Conservation (phyloP, 2,888 invertebrate genomes). For the Schrankia costaestrigalis region DNA sequence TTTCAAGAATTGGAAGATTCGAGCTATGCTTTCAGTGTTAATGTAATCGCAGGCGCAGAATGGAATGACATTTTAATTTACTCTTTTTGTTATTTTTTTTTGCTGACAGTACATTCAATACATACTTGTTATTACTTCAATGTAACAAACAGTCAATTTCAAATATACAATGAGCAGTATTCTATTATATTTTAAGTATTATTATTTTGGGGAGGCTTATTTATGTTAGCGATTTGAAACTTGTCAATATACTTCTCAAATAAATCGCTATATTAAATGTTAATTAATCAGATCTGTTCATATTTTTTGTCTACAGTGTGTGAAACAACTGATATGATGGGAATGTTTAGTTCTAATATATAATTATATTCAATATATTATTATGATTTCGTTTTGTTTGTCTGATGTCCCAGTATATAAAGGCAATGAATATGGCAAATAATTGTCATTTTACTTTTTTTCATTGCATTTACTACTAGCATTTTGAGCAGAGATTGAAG, state of each 20-base stretch:
- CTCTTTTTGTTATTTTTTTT: no score
- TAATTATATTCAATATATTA: no score
- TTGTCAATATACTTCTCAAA: no score
- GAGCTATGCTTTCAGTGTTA: no score
- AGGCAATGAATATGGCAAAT: slow-evolving; percentile 24
- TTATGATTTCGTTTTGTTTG: no score
- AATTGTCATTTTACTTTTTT: slow-evolving; percentile 23
- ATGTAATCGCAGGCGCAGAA: no score
- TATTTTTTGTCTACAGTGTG: slow-evolving; percentile 12
- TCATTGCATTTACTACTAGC: slow-evolving; percentile 38
- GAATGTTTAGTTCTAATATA: slow-evolving; percentile 18
- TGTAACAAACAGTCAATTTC: slow-evolving; percentile 8
- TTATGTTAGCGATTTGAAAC: neutral
- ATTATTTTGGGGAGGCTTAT: slow-evolving; percentile 18
- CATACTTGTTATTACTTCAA: neutral
- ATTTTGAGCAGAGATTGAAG: slow-evolving; percentile 25
- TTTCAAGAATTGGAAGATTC: no score
- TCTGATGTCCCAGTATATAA: slow-evolving; percentile 7
- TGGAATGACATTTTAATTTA: no score
- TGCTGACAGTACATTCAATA: no score
- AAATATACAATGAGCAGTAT: slow-evolving; percentile 30
- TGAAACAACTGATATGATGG: slow-evolving; percentile 10
- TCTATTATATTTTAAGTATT: slow-evolving; percentile 26
- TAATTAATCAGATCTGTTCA: slow-evolving; percentile 11
- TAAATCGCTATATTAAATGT: slow-evolving; percentile 4